A percentile compares a stretch with the other conserved stretches of the same genome.
Evolutionary conservation across 2,113 vertebrate species (phyloP).

Genomic region (Nothoprocta perdicaria): DNA sequence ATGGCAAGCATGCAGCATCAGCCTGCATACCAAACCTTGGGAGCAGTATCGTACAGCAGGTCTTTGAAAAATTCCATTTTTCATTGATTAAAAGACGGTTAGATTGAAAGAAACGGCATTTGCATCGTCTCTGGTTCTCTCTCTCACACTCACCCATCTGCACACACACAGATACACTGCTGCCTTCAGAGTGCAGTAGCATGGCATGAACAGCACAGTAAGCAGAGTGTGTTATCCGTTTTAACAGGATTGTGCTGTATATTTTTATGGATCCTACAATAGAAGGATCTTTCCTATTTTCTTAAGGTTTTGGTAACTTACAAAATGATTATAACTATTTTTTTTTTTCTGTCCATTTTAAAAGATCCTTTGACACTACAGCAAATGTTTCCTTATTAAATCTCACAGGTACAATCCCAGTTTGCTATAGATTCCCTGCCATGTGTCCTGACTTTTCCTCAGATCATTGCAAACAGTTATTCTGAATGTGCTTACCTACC

Average conservation of each 20-base stretch:
- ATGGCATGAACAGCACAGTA: neutral
- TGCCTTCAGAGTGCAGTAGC: neutral
- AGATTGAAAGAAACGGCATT: neutral
- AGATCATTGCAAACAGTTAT: neutral
- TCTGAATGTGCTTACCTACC: neutral
- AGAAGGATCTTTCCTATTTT: neutral
- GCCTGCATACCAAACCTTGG: neutral
- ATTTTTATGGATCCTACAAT: neutral
- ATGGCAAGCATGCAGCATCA: neutral
- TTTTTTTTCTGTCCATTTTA: neutral
- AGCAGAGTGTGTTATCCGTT: neutral
- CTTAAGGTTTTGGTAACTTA: neutral
- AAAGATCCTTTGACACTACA: neutral
- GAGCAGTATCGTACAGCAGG: neutral
- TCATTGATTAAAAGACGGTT: neutral
- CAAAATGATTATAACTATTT: neutral
- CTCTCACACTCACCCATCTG: neutral
- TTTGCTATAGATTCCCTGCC: neutral
- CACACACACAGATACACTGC: neutral
- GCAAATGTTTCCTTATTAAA: neutral
- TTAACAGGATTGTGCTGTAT: neutral
- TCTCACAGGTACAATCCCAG: neutral
- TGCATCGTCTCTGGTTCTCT: neutral
- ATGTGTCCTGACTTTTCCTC: neutral
- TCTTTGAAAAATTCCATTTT: constrained; percentile 31